Evolutionary conservation across 2,888 invertebrate genomes (phyloP), one percentile per base, ranked within the genome.

Genomic region (Cosmorhoe ocellata): DNA sequence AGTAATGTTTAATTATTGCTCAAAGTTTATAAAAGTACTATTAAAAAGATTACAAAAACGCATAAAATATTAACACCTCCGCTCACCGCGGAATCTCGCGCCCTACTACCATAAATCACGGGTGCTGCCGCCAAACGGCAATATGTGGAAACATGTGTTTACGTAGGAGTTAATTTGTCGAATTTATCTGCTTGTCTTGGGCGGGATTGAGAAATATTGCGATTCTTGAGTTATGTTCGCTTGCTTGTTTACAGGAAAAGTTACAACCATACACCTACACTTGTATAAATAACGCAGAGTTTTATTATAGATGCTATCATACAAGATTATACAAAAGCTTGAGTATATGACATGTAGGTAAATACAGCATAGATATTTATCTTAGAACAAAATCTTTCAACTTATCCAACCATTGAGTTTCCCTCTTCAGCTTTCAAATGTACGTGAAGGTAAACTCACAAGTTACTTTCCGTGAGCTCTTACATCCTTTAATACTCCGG

Each of bases 91-190:
- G 69, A 56, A 58, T 61, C 58, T 65, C 46, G 59, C 77, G 70
- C 83, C 83, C 86, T 74, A 68, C 58, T 76, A 76, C 76, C 61
- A 88, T 90, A 90, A 90, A 90, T 90, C 89, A 87, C 71, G 71
- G 62, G 81, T 80, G 85, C 81, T 82, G 87, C 87, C 84, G 76
- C 83, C 84, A 78, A 70, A 71, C 84, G 83, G 80, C 84, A 87
- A 87, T 88, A 87, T 88, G 81, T 85, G 85, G 83, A 84, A 88
- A 89, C 89, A 88, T 84, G 87, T 90, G 89, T 90, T 88, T 88
- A 87, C 89, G 77, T 75, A 80, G 80, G 77, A 85, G 89, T 89
- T 90, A 90, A 90, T 90, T 90, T 89, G 89, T 84, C 80, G 84
- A 85, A 87, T 89, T 86, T 87, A 86, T 89, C 88, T 84, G 77